Conservation (phyloP, 2,113 vertebrate species). For the Paracanthobrama guichenoti region DNA sequence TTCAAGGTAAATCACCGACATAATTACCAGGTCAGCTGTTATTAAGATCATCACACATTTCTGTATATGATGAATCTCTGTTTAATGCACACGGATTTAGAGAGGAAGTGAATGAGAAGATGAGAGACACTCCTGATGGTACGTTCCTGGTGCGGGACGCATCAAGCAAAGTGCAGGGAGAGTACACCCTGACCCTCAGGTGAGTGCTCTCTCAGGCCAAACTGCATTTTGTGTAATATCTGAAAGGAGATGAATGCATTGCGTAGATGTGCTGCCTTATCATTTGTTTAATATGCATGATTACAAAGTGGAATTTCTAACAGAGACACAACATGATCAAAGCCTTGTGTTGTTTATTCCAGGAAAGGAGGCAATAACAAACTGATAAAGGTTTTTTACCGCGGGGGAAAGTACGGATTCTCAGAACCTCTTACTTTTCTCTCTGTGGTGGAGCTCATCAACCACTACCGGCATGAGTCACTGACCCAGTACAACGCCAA, state of each 20-base stretch:
- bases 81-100: constrained; percentile 62
- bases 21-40: not conserved
- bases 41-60: not conserved
- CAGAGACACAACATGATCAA: not conserved
- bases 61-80: not conserved
- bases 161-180: constrained; percentile 98
- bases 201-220: constrained; percentile 56
- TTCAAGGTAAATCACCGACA: constrained; percentile 81
- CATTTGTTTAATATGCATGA: constrained; percentile 11
- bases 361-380: constrained; percentile 99
- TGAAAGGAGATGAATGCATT: not conserved
- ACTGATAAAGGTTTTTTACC: constrained; percentile 98
- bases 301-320: not conserved
- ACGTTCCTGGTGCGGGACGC: constrained; percentile 97
- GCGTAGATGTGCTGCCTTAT: not conserved
- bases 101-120: constrained; percentile 98
- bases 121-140: constrained; percentile 96
- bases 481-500: constrained; percentile 98
- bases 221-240: not conserved
- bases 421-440: constrained; percentile 96
- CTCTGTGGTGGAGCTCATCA: constrained; percentile 97
- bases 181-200: constrained; percentile 97
- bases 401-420: constrained; percentile 96
- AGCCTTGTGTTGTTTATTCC: constrained; percentile 55
- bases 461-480: constrained; percentile 97